Evolutionary conservation across 2,113 vertebrate genomes (phyloP).

Genomic region (Neotragus moschatus): DNA sequence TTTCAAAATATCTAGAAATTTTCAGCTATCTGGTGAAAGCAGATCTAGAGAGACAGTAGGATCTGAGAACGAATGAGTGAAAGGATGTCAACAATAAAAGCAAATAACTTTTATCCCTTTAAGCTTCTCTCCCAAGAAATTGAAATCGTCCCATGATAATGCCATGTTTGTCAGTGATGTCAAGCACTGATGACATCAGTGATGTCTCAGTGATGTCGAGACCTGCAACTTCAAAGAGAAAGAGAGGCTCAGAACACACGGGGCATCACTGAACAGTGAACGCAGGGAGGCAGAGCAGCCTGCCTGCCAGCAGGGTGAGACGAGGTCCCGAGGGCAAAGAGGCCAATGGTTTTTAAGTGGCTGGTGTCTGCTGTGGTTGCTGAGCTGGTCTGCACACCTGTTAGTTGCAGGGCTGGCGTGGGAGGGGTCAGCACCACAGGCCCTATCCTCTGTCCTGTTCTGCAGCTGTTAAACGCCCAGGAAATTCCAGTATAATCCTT

Average conservation of each 20-base stretch:
- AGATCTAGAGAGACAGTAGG: neutral
- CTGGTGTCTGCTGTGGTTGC: neutral
- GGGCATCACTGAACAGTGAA: neutral
- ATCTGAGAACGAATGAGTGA: neutral
- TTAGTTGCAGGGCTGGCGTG: slow-evolving; percentile 23
- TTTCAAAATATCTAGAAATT: neutral
- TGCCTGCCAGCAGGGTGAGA: neutral
- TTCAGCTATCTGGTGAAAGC: neutral
- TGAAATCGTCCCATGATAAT: neutral
- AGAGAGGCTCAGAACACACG: neutral
- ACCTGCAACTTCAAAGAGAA: too few species aligned
- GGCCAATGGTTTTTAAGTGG: neutral
- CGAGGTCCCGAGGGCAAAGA: neutral
- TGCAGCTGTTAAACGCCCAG: slow-evolving; percentile 58
- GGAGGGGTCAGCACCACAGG: slow-evolving; percentile 26
- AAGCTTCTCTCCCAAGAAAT: neutral
- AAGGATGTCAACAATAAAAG: neutral
- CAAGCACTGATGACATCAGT: neutral
- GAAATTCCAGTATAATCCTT: slow-evolving; percentile 65
- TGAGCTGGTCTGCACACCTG: slow-evolving; percentile 60
- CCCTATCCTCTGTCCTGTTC: slow-evolving; percentile 26
- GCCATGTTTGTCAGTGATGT: neutral
- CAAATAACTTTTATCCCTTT: neutral
- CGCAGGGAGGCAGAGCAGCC: neutral
- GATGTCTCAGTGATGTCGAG: neutral